Evolutionary conservation across 2,113 vertebrate genomes (phyloP).

Genomic region (Neotoma lepida): DNA sequence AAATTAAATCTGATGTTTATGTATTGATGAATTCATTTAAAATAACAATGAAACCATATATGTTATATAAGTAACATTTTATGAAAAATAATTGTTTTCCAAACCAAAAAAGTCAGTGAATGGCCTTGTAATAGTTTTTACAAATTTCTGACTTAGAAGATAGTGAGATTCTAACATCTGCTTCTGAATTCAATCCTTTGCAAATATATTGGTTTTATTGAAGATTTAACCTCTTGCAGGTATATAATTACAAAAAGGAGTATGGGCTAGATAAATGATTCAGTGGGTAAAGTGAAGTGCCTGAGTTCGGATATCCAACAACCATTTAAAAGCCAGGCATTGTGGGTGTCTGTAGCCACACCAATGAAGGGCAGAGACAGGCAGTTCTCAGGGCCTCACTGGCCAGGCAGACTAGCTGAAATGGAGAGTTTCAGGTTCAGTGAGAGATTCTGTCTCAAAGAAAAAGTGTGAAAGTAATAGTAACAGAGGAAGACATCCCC

Average conservation of each 20-base stretch:
- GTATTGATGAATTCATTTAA: conserved; percentile 23
- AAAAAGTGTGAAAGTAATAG: neutral
- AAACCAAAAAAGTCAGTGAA: neutral
- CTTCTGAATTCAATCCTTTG: neutral
- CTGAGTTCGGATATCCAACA: neutral
- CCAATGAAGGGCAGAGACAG: neutral
- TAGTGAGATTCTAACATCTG: conserved; percentile 21
- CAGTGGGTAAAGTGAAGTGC: neutral
- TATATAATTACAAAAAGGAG: conserved; percentile 30
- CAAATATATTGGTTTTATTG: neutral
- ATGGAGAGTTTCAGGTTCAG: neutral
- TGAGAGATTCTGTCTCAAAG: neutral
- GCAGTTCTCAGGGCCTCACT: neutral
- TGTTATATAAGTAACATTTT: conserved; percentile 37
- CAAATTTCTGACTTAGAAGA: conserved; percentile 50
- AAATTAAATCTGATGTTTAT: conserved; percentile 39
- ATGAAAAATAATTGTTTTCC: conserved; percentile 40
- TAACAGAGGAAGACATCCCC: neutral
- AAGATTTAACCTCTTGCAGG: neutral
- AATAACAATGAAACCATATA: conserved; percentile 30
- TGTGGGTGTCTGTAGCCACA: neutral
- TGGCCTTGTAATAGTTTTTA: conserved; percentile 51
- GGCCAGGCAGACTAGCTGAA: neutral
- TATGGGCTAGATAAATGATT: neutral
- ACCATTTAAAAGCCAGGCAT: neutral